phyloP scores from a whole-genome alignment of 53 echinoderm and acorn worm genomes.

The Holothuria scabra region DNA sequence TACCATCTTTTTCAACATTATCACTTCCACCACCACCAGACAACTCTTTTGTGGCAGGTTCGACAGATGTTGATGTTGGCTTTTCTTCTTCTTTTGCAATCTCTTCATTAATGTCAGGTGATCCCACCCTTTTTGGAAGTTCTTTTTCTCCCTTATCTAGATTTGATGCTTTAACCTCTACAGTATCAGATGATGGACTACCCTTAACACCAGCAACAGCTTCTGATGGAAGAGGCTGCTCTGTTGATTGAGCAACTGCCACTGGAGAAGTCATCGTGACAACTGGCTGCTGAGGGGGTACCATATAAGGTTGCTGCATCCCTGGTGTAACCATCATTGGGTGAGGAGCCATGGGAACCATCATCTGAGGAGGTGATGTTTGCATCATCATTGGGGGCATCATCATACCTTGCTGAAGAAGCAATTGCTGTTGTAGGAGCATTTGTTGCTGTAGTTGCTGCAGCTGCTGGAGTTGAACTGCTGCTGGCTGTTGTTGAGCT shows the following conservation, averaged over 20 bases:
- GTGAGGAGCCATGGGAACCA: slow-evolving; percentile 43
- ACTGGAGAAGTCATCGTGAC: slow-evolving; percentile 6
- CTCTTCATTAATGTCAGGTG: no score
- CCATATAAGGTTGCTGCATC: slow-evolving; percentile 31
- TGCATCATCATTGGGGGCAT: slow-evolving; percentile 56
- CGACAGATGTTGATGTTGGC: neutral
- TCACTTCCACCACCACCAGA: neutral
- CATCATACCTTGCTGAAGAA: slow-evolving; percentile 72
- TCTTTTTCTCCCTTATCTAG: no score
- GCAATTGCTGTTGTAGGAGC: slow-evolving; percentile 74
- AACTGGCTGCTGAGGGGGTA: slow-evolving; percentile 24
- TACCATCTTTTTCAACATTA: neutral
- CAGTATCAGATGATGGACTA: no score
- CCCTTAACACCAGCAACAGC: no score
- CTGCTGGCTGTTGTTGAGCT: slow-evolving; percentile 57
- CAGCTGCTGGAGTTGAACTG: slow-evolving; percentile 65
- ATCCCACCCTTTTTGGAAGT: no score
- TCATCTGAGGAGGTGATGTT: slow-evolving; percentile 34
- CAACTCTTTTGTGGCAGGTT: neutral
- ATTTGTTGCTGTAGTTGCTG: slow-evolving; percentile 80
- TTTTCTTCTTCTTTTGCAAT: neutral
- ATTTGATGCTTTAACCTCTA: no score
- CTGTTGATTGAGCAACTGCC: no score
- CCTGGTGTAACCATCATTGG: slow-evolving; percentile 52
- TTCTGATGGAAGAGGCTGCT: no score